A percentile compares a stretch with the other conserved stretches of the same genome.
Conservation (phyloP, 2,888 invertebrate species). For the Stenodera caucasica region DNA sequence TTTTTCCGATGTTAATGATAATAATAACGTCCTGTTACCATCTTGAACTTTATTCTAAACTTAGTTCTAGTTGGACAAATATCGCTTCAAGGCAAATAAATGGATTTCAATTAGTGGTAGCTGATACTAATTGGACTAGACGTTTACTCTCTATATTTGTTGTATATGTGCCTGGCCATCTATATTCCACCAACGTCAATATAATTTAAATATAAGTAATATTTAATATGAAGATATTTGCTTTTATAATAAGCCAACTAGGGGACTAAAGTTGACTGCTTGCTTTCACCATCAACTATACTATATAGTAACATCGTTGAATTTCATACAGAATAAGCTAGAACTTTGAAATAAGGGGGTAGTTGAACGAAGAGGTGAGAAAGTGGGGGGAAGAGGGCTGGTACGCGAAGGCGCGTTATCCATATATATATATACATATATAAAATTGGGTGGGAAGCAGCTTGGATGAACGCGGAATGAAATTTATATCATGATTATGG, state of each 20-base stretch:
- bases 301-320: neutral
- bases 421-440: too few species aligned
- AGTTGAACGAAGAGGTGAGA: constrained; percentile 22
- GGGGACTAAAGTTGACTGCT: constrained; percentile 15
- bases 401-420: too few species aligned
- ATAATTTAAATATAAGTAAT: constrained; percentile 55
- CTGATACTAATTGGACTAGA: constrained; percentile 48
- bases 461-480: constrained; percentile 36
- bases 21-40: neutral
- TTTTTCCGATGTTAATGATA: neutral
- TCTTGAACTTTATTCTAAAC: neutral
- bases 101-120: constrained; percentile 51
- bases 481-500: constrained; percentile 50
- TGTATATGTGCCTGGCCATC: neutral
- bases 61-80: constrained; percentile 35
- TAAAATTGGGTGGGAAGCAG: constrained; percentile 15
- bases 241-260: constrained; percentile 50
- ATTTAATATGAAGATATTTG: constrained; percentile 53
- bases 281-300: neutral
- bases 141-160: constrained; percentile 36
- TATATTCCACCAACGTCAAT: constrained; percentile 26
- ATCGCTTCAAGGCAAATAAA: constrained; percentile 43
- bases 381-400: neutral
- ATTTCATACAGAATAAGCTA: neutral
- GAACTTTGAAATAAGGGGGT: constrained; percentile 16